These are phyloP conservation scores for Tenthredo mesomela DNA, from an alignment of 2,888 invertebrate species.

Conservation along the genomic window DNA sequence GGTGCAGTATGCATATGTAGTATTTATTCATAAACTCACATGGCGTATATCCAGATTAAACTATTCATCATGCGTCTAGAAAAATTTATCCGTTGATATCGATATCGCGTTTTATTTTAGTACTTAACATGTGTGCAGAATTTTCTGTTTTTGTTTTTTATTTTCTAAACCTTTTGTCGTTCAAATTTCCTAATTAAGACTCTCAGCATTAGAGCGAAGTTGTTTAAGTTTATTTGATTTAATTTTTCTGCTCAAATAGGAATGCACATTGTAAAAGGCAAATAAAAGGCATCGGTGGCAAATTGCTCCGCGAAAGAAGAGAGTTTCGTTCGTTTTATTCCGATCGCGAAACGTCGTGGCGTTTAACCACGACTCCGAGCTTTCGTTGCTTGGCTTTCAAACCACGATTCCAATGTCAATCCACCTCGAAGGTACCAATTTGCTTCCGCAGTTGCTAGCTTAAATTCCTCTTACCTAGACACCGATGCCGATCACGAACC, in stretches of 20 bases:
- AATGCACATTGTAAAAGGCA: background rate
- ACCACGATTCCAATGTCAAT: conserved; percentile 50
- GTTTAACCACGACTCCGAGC: conserved; percentile 44
- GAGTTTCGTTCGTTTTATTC: conserved; percentile 12
- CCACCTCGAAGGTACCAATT: conserved; percentile 50
- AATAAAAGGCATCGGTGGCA: conserved; percentile 7
- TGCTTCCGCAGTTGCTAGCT: conserved; percentile 37
- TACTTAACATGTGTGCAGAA: background rate
- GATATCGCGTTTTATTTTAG: background rate
- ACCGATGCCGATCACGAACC: conserved; percentile 49
- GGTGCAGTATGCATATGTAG: background rate
- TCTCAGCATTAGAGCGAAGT: background rate
- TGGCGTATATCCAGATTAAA: background rate
- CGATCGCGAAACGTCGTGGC: conserved; percentile 27
- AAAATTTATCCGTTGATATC: background rate
- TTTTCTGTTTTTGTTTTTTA: background rate
- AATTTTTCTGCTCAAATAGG: background rate
- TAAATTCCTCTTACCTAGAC: conserved; percentile 46
- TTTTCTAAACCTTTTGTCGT: background rate
- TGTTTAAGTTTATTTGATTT: background rate
- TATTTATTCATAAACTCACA: background rate
- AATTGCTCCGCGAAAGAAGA: background rate
- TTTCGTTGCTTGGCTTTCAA: conserved; percentile 44
- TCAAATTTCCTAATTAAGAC: background rate
- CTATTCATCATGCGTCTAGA: background rate